phyloP scores from a whole-genome alignment of 2,113 vertebrate genomes.

The Noturus placidus region DNA sequence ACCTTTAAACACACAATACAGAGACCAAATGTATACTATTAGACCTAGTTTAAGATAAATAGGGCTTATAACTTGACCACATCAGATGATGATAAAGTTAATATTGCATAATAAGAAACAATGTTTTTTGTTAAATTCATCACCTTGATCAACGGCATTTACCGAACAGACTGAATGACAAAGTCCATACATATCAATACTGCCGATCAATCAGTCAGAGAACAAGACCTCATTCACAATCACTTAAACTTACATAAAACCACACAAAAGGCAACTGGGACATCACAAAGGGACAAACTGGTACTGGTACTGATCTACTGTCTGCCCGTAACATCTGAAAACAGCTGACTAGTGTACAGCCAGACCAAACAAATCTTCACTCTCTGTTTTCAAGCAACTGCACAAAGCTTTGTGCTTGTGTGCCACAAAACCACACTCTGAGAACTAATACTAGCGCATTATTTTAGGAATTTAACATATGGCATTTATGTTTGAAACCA shows the following conservation, averaged over 20 bases:
- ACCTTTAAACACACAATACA: conserved; percentile 41
- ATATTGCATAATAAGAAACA: neutral
- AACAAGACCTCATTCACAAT: conserved; percentile 66
- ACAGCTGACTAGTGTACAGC: conserved; percentile 26
- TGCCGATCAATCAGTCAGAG: conserved; percentile 27
- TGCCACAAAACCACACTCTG: neutral
- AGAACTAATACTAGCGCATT: neutral
- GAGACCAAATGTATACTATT: neutral
- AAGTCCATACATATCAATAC: conserved; percentile 48
- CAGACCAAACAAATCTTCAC: conserved; percentile 30
- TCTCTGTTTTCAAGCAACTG: neutral
- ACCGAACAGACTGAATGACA: conserved; percentile 10
- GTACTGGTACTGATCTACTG: conserved; percentile 57
- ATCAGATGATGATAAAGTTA: neutral
- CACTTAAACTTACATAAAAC: conserved; percentile 15
- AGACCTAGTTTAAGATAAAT: neutral
- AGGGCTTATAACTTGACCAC: neutral
- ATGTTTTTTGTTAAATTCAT: neutral
- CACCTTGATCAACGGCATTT: neutral
- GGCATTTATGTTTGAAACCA: neutral
- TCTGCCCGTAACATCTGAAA: conserved; percentile 46
- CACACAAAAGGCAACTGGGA: neutral
- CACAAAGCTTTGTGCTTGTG: neutral
- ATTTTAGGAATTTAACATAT: neutral
- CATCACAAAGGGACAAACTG: conserved; percentile 50